Base-by-base conservation (phyloP, 2,888 invertebrate genomes). In the Pharmacophagus antenor region DNA sequence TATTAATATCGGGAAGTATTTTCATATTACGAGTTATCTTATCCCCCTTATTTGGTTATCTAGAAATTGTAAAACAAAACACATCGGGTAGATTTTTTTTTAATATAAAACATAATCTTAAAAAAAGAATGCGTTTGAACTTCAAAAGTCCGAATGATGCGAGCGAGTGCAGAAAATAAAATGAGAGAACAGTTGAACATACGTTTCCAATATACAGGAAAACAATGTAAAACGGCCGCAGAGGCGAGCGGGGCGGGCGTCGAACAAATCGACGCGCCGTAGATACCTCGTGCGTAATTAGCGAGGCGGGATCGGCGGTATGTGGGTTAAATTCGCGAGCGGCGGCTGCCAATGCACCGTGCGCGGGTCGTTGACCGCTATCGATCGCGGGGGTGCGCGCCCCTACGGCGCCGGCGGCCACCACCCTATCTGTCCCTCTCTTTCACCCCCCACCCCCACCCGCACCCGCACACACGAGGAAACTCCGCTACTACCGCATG, bases 331-430 rank as follows among this genome's bases (percentile, higher is more conserved):
- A 80, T 76, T 74, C 74, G 82, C 78, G 56, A 60, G 56, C 69
- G 67, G 70, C 73, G 75, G 76, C 74, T 81, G 80, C 77, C 83
- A 80, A 74, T 85, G 87, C 87, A 85, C 82, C 85, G 85, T 80
- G 77, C 81, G 80, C 76, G 84, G 89, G 86, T 89, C 88, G 81
- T 84, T 82, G 88, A 81, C 88, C 88, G 85, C 74, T 88, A 90
- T 90, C 88, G 89, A 90, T 85, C 89, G 82, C 74, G 80, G 82
- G 73, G 82, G 73, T 76, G 76, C 82, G 79, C 80, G 81, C 79
- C 80, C 73, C 77, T 78, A 79, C 79, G 79, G 78, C 80, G 82
- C 77, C 84, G 67, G 77, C 80, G 76, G 67, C 65, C 65, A 67
- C 58, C 70, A 59, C 70, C 66, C 70, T 70, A 65, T 68, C 70